phyloP scores from a whole-genome alignment of 2,113 vertebrate genomes.

The Sorex fumeus region DNA sequence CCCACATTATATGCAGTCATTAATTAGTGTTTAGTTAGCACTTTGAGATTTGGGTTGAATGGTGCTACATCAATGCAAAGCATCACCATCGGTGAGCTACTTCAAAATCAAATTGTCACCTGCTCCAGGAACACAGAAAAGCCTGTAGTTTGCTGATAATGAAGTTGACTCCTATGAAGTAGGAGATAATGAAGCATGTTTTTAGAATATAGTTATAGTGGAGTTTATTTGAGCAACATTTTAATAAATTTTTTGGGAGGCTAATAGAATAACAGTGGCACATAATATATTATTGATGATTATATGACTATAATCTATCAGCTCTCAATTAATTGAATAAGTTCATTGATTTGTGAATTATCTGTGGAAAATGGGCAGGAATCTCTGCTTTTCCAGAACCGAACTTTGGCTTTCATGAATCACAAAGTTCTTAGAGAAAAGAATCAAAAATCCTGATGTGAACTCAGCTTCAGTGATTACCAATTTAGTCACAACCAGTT shows the following conservation, averaged over 20 bases:
- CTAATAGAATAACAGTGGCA: constrained; percentile 18
- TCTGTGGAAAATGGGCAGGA: neutral
- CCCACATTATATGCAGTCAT: constrained; percentile 40
- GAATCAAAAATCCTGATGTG: neutral
- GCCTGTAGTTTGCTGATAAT: constrained; percentile 76
- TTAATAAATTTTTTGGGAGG: constrained; percentile 64
- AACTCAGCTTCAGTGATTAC: neutral
- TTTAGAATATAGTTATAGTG: constrained; percentile 20
- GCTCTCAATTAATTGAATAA: neutral
- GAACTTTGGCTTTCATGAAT: neutral
- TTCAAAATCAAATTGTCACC: constrained; percentile 73
- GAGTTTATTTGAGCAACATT: constrained; percentile 49
- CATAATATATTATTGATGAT: no score
- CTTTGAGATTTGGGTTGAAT: constrained; percentile 67
- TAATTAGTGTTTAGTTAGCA: constrained; percentile 71
- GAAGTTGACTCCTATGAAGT: neutral
- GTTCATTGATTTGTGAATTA: constrained; percentile 4
- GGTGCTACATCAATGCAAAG: constrained; percentile 68
- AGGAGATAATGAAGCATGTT: neutral
- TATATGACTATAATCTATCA: neutral
- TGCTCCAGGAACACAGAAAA: constrained; percentile 65
- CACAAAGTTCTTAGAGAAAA: neutral
- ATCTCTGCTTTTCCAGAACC: neutral
- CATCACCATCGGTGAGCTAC: constrained; percentile 55
- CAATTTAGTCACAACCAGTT: no score